Conservation (phyloP, 2,888 invertebrate genomes). For the Zhengitettix transpicula region DNA sequence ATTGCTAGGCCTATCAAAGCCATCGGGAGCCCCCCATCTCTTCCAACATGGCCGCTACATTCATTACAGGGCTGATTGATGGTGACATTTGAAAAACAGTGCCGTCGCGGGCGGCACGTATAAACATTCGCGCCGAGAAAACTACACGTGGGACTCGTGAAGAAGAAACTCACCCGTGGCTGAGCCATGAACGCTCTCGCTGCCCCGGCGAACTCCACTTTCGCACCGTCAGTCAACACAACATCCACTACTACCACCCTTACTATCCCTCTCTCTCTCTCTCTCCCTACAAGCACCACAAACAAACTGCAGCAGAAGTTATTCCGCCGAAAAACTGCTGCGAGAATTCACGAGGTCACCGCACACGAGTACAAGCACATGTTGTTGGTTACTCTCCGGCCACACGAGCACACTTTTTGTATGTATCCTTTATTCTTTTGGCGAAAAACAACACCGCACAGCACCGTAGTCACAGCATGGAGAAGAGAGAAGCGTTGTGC, state of each 20-base stretch:
- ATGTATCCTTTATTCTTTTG: background rate
- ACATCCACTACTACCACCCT: background rate
- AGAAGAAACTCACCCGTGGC: constrained; percentile 62
- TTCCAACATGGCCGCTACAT: constrained; percentile 14
- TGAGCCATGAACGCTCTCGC: constrained; percentile 76
- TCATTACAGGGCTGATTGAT: constrained; percentile 14
- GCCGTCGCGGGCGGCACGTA: background rate
- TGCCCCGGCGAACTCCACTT: constrained; percentile 20
- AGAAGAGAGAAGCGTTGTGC: constrained; percentile 12
- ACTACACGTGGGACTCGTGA: background rate
- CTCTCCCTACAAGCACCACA: background rate
- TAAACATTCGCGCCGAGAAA: too few species aligned
- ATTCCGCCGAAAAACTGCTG: background rate
- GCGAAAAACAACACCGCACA: constrained; percentile 1
- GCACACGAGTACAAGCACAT: background rate
- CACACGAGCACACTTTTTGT: background rate
- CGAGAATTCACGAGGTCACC: background rate
- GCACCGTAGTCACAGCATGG: background rate
- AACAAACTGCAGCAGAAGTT: background rate
- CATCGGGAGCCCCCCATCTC: constrained; percentile 3
- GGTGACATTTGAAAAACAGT: constrained; percentile 14
- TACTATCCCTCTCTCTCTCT: background rate
- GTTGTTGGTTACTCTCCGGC: background rate
- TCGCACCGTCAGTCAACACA: background rate
- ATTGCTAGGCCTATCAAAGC: constrained; percentile 5